A percentile compares a stretch with the other conserved stretches of the same genome.
Conservation (phyloP, 2,888 invertebrate genomes). For the Lutraria lutraria region DNA sequence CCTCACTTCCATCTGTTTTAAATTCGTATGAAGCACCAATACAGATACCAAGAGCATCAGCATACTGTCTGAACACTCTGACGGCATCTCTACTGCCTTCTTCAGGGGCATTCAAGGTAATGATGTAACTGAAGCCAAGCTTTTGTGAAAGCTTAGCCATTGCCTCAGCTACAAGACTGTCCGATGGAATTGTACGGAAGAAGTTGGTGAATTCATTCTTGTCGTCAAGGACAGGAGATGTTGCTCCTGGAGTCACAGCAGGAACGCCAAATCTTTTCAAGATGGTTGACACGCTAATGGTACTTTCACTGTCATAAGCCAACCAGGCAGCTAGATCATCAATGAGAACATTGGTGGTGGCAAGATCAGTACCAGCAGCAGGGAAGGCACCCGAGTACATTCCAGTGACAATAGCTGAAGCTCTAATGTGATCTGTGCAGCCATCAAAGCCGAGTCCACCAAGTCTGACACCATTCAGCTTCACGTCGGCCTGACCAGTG, state of each 20-base stretch:
- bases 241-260: constrained; percentile 85
- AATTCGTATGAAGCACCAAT: constrained; percentile 81
- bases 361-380: constrained; percentile 59
- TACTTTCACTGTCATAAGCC: constrained; percentile 80
- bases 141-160: constrained; percentile 78
- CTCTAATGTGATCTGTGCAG: constrained; percentile 77
- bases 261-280: constrained; percentile 87
- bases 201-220: constrained; percentile 77
- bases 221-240: constrained; percentile 76
- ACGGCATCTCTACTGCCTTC: constrained; percentile 74
- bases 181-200: constrained; percentile 83
- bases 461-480: constrained; percentile 75
- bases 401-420: constrained; percentile 77
- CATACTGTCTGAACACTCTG: constrained; percentile 73
- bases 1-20: constrained; percentile 77
- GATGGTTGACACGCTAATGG: constrained; percentile 76
- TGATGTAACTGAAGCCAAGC: constrained; percentile 80
- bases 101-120: constrained; percentile 81
- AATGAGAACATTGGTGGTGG: constrained; percentile 50
- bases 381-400: constrained; percentile 75
- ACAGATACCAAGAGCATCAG: constrained; percentile 76
- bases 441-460: constrained; percentile 84
- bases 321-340: constrained; percentile 78
- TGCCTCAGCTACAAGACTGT: constrained; percentile 74
- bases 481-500: constrained; percentile 68